Evolutionary conservation across 2,888 invertebrate species (phyloP), one percentile per base, ranked within the genome.

Genomic region (Spicauda simplicius): DNA sequence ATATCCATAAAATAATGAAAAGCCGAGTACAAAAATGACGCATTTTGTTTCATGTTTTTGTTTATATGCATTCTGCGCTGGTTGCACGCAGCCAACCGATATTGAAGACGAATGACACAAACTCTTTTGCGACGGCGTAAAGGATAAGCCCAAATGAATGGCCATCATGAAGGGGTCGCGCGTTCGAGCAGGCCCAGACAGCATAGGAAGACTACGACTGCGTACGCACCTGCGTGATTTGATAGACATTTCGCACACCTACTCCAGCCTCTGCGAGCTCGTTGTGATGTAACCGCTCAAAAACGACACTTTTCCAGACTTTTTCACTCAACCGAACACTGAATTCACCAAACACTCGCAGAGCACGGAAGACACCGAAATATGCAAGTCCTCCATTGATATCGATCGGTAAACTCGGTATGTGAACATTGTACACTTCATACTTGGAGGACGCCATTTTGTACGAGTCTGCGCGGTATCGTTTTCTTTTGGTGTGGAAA

Each of bases 201-300:
- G 96, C 95, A 95, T 95, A 95, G 95, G 95, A 94, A 95, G 95
- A 96, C 95, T 96, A 97, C 97, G 97, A 95, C 97, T 97, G 97
- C 97, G 97, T 97, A 97, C 97, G 97, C 97, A 97, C 97, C 97
- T 97, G 97, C 97, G 97, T 97, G 96, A 91, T 93, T 92, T 90
- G 91, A 88, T 85, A 88, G 83, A 88, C 92, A 93, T 93, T 87
- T 88, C 87, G 86, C 83, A 85, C 85, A 86, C 86, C 84, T 86
- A 87, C 88, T 89, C 83, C 85, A 89, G 84, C 77, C 85, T 86
- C 83, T 81, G 80, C 78, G 76, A 87, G 80, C 80, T 87, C 83
- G 83, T 86, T 84, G 90, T 93, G 93, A 93, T 93, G 93, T 93
- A 93, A 93, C 91, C 83, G 83, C 80, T 82, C 77, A 78, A 85